These are phyloP conservation scores for Sebastes aleutianus DNA, from an alignment of 2,797 vertebrate species.

Conservation along the genomic window DNA sequence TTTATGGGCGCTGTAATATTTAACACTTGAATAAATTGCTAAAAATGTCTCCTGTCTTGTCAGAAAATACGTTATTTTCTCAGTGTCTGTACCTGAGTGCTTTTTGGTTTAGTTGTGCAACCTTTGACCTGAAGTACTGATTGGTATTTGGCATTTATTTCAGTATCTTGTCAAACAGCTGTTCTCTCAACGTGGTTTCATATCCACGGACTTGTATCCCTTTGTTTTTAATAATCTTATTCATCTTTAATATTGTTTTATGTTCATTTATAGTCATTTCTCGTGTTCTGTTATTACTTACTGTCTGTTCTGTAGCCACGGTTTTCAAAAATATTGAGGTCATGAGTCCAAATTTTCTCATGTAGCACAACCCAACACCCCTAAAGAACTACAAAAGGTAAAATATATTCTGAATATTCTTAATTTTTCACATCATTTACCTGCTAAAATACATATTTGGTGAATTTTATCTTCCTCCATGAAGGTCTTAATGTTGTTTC, in stretches of 20 bases:
- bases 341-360: background rate
- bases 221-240: background rate
- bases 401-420: background rate
- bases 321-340: background rate
- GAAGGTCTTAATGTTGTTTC: no score
- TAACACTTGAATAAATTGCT: background rate
- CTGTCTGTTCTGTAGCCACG: background rate
- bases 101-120: background rate
- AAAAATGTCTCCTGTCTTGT: background rate
- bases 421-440: background rate
- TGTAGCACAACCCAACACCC: background rate
- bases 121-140: background rate
- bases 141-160: background rate
- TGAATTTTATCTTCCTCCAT: no score
- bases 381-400: background rate
- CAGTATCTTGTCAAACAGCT: background rate
- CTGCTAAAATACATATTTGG: background rate
- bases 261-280: background rate
- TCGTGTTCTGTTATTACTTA: background rate
- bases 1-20: background rate
- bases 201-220: background rate
- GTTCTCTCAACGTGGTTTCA: background rate
- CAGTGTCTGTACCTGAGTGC: background rate
- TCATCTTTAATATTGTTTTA: background rate
- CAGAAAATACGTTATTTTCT: background rate